Percentiles rank a stretch among this genome's conserved stretches.
phyloP scores from a whole-genome alignment of 2,113 vertebrate species.

The Hypocryptadius cinnamomeus region DNA sequence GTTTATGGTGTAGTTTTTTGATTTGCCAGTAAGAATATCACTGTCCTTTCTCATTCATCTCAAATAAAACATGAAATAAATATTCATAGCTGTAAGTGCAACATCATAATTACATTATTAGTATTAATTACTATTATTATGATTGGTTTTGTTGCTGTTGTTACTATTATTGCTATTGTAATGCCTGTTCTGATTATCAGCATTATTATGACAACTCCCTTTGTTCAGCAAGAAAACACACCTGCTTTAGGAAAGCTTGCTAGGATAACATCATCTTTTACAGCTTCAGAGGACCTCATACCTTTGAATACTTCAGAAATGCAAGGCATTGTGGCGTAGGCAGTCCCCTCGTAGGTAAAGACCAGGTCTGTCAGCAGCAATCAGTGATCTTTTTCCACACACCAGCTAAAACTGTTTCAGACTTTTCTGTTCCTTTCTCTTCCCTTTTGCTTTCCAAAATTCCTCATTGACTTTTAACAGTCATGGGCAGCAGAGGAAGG shows the following conservation, averaged over 20 bases:
- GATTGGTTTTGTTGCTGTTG: neutral
- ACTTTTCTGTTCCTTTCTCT: neutral
- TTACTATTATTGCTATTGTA: neutral
- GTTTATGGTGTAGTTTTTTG: neutral
- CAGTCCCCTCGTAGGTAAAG: slow-evolving; percentile 10
- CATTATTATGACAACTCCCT: neutral
- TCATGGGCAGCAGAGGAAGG: neutral
- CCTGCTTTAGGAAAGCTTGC: slow-evolving; percentile 63
- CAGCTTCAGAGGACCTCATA: slow-evolving; percentile 7
- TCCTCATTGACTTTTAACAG: neutral
- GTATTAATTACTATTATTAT: neutral
- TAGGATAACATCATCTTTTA: slow-evolving; percentile 47
- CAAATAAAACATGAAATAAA: neutral
- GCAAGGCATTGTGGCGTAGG: slow-evolving; percentile 24
- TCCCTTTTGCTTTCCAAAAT: neutral
- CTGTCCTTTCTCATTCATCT: neutral
- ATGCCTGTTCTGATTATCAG: neutral
- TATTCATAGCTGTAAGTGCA: neutral
- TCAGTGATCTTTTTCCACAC: neutral
- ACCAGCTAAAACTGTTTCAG: neutral
- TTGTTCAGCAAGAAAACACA: neutral
- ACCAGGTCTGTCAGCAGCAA: neutral
- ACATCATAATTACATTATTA: neutral
- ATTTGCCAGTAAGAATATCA: neutral
- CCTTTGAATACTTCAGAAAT: slow-evolving; percentile 28